Percentiles rank a stretch among this genome's conserved stretches.
phyloP scores from a whole-genome alignment of 2,113 vertebrate genomes.

The Ctenodactylus gundi region DNA sequence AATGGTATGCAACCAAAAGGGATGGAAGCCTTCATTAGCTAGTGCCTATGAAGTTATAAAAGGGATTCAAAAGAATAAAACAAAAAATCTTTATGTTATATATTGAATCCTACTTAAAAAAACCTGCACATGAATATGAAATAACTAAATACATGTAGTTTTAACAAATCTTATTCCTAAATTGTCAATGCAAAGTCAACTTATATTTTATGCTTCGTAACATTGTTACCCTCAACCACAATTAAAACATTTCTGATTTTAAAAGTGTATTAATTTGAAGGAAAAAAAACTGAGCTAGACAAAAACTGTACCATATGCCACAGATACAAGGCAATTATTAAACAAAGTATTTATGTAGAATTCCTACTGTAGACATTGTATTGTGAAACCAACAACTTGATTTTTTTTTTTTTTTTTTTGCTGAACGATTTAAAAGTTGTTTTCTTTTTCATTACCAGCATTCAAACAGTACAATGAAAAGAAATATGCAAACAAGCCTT shows the following conservation, averaged over 20 bases:
- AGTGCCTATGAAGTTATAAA: constrained; percentile 34
- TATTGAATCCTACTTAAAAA: constrained; percentile 54
- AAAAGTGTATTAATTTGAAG: constrained; percentile 18
- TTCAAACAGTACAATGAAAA: constrained; percentile 44
- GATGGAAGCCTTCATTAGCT: not conserved
- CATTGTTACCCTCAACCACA: not conserved
- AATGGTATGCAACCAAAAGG: constrained; percentile 24
- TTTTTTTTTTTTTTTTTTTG: constrained; percentile 2
- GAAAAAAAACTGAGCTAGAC: constrained; percentile 1
- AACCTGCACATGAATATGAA: constrained; percentile 49
- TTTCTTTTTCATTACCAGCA: constrained; percentile 50
- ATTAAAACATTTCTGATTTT: constrained; percentile 26
- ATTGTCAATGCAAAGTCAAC: constrained; percentile 54
- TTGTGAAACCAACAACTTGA: constrained; percentile 30
- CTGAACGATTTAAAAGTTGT: constrained; percentile 46
- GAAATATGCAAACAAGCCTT: constrained; percentile 16
- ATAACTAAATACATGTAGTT: constrained; percentile 44
- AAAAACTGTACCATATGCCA: not conserved
- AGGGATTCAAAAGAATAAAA: constrained; percentile 6
- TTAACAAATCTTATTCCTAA: constrained; percentile 41
- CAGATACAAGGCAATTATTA: not conserved
- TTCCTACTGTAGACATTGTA: not conserved
- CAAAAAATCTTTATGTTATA: constrained; percentile 29
- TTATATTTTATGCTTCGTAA: constrained; percentile 41
- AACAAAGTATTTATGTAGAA: constrained; percentile 21